These are phyloP conservation scores for Siphlonurus alternatus DNA, from an alignment of 2,888 invertebrate genomes.

Conservation along the genomic window DNA sequence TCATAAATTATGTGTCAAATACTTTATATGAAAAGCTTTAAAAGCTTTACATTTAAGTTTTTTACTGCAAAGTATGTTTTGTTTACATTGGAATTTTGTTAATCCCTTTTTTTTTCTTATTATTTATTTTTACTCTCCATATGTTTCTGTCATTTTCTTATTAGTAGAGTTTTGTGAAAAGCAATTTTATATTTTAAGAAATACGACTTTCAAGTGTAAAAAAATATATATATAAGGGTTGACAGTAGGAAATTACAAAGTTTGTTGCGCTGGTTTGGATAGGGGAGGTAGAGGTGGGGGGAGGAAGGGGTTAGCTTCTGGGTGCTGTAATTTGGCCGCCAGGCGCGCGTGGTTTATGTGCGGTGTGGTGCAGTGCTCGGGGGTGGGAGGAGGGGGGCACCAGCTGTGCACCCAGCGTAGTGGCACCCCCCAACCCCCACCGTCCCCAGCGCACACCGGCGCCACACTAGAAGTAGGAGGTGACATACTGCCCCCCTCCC, in stretches of 20 bases:
- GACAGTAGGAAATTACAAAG: not conserved
- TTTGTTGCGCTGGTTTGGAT: not conserved
- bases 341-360: conserved; percentile 2
- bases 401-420: not conserved
- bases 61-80: too few relatives aligned
- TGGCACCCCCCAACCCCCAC: not conserved
- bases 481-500: not conserved
- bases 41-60: too few relatives aligned
- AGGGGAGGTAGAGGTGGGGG: not conserved
- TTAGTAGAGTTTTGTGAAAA: not conserved
- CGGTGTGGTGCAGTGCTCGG: not conserved
- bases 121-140: not conserved
- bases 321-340: not conserved
- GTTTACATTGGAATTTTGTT: not conserved
- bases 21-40: too few relatives aligned
- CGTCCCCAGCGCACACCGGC: not conserved
- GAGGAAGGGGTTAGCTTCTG: not conserved
- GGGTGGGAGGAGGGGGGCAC: not conserved
- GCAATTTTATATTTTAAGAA: not conserved
- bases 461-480: not conserved
- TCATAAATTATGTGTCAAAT: not conserved
- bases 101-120: not conserved
- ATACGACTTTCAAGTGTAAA: not conserved
- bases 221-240: not conserved
- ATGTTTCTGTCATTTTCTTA: not conserved